Evolutionary conservation across 2,888 invertebrate genomes (phyloP), one percentile per base, ranked within the genome.

Genomic region (Saturnia japonica): DNA sequence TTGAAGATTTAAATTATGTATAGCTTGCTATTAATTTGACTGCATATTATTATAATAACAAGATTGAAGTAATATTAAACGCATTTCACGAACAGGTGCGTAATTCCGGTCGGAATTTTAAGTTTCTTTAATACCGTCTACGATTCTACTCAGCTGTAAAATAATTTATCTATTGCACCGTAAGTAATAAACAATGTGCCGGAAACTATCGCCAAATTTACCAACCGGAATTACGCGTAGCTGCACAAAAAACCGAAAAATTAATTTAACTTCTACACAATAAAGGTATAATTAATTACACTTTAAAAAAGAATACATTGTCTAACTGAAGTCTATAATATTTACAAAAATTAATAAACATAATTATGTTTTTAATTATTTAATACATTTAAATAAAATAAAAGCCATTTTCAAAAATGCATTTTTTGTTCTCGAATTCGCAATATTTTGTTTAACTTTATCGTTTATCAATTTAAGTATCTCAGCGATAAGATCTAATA

Each of bases 381-480:
- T 62, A 72, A 67, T 64, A 19, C 6, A 19, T n/a, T n/a, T 64
- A 34, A 68, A 45, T 45, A 68, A 71, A 71, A 74, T 69, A 72
- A 71, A 74, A 74, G 70, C 72, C 71, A 69, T 45, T 73, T 68
- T 28, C 42, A 16, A 70, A 77, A 76, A 76, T 72, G 72, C 74
- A 43, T n/a, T 71, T 72, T 47, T 64, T 66, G 28, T 71, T 54
- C 54, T 45, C 67, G 25, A 67, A 54, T 57, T 67, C 71, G 47
- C 57, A 67, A 62, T 67, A 73, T 71, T 69, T 69, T 67, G 22
- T 69, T 72, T 22, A 54, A 71, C 75, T 69, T 67, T 43, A 66
- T 54, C 51, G 51, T 67, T 67, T 34, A 70, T 67, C 75, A 71
- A 72, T 77, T 82, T 85, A 85, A 85, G 83, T 84, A 85, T 80